Percentiles rank a stretch among this genome's conserved stretches.
Evolutionary conservation across 2,797 vertebrate genomes (phyloP).

Genomic region (Meda fulgida): DNA sequence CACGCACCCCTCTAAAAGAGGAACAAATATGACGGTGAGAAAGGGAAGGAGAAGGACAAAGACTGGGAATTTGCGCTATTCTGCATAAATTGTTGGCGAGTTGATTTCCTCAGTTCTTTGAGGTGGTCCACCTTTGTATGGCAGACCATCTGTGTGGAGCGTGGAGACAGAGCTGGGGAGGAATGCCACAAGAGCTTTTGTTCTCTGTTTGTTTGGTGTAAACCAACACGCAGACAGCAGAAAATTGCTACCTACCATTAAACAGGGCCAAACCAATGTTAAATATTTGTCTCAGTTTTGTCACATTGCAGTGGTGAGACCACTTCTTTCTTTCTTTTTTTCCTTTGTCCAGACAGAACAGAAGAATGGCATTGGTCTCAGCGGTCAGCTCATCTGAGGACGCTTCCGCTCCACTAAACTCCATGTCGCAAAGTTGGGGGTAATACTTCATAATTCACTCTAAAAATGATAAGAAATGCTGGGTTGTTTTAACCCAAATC

Average conservation of each 20-base stretch:
- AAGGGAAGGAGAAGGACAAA: slow-evolving; percentile 14
- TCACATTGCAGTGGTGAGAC: slow-evolving; percentile 64
- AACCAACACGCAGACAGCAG: slow-evolving; percentile 73
- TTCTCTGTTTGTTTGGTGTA: slow-evolving; percentile 73
- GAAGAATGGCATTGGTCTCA: slow-evolving; percentile 7
- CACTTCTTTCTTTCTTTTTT: slow-evolving; percentile 69
- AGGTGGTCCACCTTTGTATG: slow-evolving; percentile 32
- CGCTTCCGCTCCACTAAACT: not conserved
- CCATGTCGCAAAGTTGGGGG: not conserved
- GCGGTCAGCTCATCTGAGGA: slow-evolving; percentile 2
- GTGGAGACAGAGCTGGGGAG: slow-evolving; percentile 55
- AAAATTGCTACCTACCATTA: slow-evolving; percentile 75
- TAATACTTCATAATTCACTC: not conserved
- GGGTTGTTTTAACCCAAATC: too few relatives aligned
- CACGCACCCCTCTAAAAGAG: not conserved
- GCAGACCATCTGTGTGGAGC: slow-evolving; percentile 24
- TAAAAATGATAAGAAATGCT: too few relatives aligned
- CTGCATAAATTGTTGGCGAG: slow-evolving; percentile 24
- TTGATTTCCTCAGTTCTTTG: slow-evolving; percentile 33
- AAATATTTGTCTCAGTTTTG: slow-evolving; percentile 79
- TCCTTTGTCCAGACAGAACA: slow-evolving; percentile 66
- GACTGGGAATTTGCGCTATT: slow-evolving; percentile 32
- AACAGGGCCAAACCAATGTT: slow-evolving; percentile 74
- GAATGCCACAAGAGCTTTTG: slow-evolving; percentile 70
- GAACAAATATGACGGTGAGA: not conserved